phyloP scores from a whole-genome alignment of 2,888 invertebrate species.

The Hydrotaea cyrtoneurina region DNA sequence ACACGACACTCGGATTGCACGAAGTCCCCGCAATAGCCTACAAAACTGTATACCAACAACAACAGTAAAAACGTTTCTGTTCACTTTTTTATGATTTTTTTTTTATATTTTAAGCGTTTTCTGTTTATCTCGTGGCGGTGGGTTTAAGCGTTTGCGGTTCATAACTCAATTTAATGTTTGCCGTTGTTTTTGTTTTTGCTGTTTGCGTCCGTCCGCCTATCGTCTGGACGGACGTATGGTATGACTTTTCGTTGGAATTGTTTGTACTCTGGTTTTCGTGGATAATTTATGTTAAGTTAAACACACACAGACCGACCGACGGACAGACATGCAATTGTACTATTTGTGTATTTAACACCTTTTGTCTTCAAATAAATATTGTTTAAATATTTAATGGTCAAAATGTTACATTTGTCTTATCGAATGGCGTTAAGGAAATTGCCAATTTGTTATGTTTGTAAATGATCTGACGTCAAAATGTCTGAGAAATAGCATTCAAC shows the following conservation, averaged over 20 bases:
- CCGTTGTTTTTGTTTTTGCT: not conserved
- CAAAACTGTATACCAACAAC: not conserved
- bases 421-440: not conserved
- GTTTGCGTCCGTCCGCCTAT: not conserved
- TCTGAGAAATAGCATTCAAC: not conserved
- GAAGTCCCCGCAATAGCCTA: not conserved
- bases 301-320: no score
- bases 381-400: conserved; percentile 44
- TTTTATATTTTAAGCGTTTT: conserved; percentile 14
- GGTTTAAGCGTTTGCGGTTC: conserved; percentile 22
- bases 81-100: conserved; percentile 7
- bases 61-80: not conserved
- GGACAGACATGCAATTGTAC: not conserved
- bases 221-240: not conserved
- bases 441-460: not conserved
- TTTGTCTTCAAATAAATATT: conserved; percentile 49
- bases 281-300: conserved; percentile 2
- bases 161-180: conserved; percentile 21
- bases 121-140: conserved; percentile 10
- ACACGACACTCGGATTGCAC: not conserved
- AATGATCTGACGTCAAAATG: not conserved
- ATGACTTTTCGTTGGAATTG: not conserved
- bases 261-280: conserved; percentile 28
- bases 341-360: conserved; percentile 44
- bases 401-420: conserved; percentile 52